phyloP scores from a whole-genome alignment of 1,140 invertebrate species.

The Cataglyphis hispanica region DNA sequence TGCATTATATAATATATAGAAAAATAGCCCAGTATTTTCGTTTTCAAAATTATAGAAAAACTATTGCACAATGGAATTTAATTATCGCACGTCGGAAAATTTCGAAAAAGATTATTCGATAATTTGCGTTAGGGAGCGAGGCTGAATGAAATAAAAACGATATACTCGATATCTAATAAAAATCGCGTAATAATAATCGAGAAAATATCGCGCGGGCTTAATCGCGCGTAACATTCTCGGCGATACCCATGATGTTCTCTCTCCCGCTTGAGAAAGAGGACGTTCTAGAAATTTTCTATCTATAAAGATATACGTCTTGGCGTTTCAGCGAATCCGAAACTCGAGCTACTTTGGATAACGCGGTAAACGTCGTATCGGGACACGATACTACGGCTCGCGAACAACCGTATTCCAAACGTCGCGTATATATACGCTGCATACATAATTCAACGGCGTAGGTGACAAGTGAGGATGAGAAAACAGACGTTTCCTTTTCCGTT shows the following conservation, averaged over 20 bases:
- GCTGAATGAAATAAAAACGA: conserved; percentile 46
- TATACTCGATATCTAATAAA: conserved; percentile 34
- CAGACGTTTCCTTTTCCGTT: conserved; percentile 76
- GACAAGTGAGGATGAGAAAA: conserved; percentile 77
- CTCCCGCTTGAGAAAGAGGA: not conserved
- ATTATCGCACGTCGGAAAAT: conserved; percentile 30
- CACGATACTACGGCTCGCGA: conserved; percentile 54
- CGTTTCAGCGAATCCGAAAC: conserved; percentile 23
- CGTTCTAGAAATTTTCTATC: conserved; percentile 10
- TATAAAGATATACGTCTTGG: not conserved
- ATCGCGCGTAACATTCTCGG: not conserved
- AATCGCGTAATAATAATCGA: conserved; percentile 36
- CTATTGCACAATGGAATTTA: conserved; percentile 28
- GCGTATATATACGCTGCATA: conserved; percentile 56
- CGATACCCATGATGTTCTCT: not conserved
- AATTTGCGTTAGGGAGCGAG: conserved; percentile 40
- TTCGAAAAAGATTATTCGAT: conserved; percentile 43
- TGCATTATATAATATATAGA: not conserved
- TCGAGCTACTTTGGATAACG: conserved; percentile 48
- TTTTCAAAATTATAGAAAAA: conserved; percentile 40
- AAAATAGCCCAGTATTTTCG: conserved; percentile 58
- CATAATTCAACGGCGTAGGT: conserved; percentile 76
- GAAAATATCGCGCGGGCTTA: not conserved
- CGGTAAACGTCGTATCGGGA: conserved; percentile 73
- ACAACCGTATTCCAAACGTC: conserved; percentile 55